phyloP scores from a whole-genome alignment of 2,888 invertebrate species.

The Gnatocerus cornutus region DNA sequence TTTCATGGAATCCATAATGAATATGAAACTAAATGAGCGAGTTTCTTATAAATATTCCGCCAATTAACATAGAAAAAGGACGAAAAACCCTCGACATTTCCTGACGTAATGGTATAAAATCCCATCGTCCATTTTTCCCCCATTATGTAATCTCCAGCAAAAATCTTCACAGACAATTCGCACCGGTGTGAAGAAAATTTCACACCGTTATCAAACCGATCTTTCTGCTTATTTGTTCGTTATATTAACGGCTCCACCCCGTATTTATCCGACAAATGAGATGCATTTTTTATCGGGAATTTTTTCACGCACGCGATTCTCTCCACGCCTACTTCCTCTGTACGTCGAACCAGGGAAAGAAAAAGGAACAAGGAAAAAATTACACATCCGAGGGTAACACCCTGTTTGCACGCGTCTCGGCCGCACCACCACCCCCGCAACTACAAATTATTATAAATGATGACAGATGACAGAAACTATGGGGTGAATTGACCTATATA shows the following conservation, averaged over 20 bases:
- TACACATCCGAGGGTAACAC: constrained; percentile 28
- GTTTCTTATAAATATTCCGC: constrained; percentile 15
- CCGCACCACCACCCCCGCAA: constrained; percentile 26
- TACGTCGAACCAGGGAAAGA: constrained; percentile 38
- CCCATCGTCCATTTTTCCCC: constrained; percentile 25
- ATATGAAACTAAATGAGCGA: constrained; percentile 12
- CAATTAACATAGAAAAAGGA: constrained; percentile 12
- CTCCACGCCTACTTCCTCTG: constrained; percentile 67
- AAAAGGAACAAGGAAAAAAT: constrained; percentile 36
- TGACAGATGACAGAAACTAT: constrained; percentile 58
- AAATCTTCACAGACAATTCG: constrained; percentile 34
- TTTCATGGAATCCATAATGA: constrained; percentile 30
- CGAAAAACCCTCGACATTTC: constrained; percentile 14
- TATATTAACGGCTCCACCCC: constrained; percentile 62
- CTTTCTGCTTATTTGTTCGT: constrained; percentile 65
- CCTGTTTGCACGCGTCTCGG: constrained; percentile 24
- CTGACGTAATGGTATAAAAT: constrained; percentile 4
- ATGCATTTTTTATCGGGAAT: constrained; percentile 67
- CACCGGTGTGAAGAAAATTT: constrained; percentile 38
- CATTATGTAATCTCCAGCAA: constrained; percentile 11
- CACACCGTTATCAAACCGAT: constrained; percentile 51
- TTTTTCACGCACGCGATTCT: constrained; percentile 68
- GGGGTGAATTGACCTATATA: constrained; percentile 63
- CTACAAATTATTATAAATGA: constrained; percentile 52
- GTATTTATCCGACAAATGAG: constrained; percentile 62